Base-by-base conservation (phyloP, 2,888 invertebrate species). In the Auanema freiburgensis region DNA sequence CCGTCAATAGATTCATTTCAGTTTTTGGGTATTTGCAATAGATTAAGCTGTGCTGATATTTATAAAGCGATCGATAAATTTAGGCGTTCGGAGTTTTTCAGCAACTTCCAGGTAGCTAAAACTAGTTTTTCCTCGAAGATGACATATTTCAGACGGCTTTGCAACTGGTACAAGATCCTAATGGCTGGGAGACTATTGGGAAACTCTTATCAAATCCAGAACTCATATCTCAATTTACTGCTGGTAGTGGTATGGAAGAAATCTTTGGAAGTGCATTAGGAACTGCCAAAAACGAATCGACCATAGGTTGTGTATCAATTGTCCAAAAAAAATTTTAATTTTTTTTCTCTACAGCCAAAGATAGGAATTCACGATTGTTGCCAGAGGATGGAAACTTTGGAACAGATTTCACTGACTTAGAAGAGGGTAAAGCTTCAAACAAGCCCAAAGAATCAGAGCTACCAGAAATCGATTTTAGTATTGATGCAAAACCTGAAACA, bases 11-110 rank as follows among this genome's bases (percentile, higher is more conserved):
- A 8, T 33, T 33, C 6, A 42, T 59, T 60, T 43, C 59, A 69
- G 59, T 78, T 81, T 57, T 59, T 81, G 8, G 81, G 81, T 16
- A 77, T 81, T 52, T 81, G 81, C 59, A 79, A 81, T 66, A 68
- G 81, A 12, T 65, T 79, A 21, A 76, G 72, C 58, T 77, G 81
- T 60, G 80, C 79, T 8, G 80, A 81, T 57, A 79, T 81, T 43
- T 82, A 78, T 71, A 82, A 80, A 65, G 81, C 78, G 1, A 73
- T 81, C 23, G 81, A 81, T 59, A 73, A 80, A 59, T 81, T 81
- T 66, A 62, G 79, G 42, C 77, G 71, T 46, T 77, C 77, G n/a
- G 81, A 81, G 33, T 74, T 83, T 66, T 81, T 81, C 69, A 78
- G 79, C 49, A 81, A 81, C 59, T 80, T 81, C 64, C 81, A 81